Evolutionary conservation across 2,113 vertebrate species (phyloP).

Genomic region (Poeciliopsis occidentalis): DNA sequence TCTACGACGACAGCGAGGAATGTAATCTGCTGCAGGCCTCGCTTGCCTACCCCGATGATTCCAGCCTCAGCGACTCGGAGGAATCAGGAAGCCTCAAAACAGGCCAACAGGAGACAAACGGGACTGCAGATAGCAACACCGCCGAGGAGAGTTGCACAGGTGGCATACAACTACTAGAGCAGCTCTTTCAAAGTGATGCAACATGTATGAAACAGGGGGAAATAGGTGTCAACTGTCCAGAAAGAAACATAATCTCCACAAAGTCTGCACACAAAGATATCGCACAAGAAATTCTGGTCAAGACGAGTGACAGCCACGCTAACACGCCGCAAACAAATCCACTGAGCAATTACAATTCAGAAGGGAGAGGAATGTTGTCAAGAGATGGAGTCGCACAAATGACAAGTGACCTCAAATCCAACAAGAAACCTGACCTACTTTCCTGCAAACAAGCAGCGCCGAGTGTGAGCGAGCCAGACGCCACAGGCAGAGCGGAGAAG

Average conservation of each 20-base stretch:
- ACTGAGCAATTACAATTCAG: conserved; percentile 8
- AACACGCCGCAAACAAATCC: conserved; percentile 13
- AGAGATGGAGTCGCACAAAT: conserved; percentile 2
- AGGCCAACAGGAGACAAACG: conserved; percentile 15
- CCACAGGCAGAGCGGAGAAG: conserved; percentile 53
- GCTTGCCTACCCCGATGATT: conserved; percentile 85
- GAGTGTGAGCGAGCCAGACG: conserved; percentile 3
- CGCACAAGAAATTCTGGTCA: conserved; percentile 9
- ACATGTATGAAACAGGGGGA: conserved; percentile 1
- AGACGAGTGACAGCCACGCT: background rate
- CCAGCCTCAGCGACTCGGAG: conserved; percentile 85
- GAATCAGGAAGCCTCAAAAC: conserved; percentile 49
- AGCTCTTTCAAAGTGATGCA: background rate
- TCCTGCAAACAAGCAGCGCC: conserved; percentile 12
- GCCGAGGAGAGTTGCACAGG: conserved; percentile 1
- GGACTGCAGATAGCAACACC: conserved; percentile 1
- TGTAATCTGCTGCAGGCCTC: conserved; percentile 81
- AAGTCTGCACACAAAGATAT: background rate
- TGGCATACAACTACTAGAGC: background rate
- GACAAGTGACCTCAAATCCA: conserved; percentile 18
- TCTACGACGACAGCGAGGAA: conserved; percentile 84
- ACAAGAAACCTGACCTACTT: conserved; percentile 23
- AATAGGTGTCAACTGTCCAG: background rate
- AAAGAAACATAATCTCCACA: conserved; percentile 4
- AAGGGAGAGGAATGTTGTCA: conserved; percentile 1